Evolutionary conservation across 1,140 invertebrate genomes (phyloP), one percentile per base, ranked within the genome.

Genomic region (Lasioglossum albipes): DNA sequence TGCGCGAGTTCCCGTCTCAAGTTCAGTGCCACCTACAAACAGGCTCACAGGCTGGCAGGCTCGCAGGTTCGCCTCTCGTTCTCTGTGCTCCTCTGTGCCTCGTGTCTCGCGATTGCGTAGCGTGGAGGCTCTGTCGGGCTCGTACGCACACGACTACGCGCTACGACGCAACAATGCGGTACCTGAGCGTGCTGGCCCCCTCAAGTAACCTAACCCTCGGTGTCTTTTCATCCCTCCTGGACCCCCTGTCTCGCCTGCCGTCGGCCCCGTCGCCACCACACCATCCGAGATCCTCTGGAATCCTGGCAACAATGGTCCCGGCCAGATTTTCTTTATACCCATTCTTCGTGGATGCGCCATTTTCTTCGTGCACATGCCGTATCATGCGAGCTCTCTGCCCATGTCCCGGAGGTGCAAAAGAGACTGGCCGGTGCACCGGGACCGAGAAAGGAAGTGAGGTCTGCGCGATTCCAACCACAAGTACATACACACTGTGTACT

Each of bases 211-310:
- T 61, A 84, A 84, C 73, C 76, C 77, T 69, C 86, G 69, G 59
- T 77, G 74, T 45, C 76, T 84, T 36, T 87, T 87, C 79, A 87
- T 87, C 86, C 85, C 79, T 86, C 82, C 77, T 79, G 61, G 68
- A 81, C 71, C 79, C 61, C 74, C 81, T 81, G 73, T 67, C 77
- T 87, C 74, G 80, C 6, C 83, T 75, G 31, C 83, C 62, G 36
- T 54, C 75, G 45, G 10, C 9, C 10, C 9, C 45, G 45, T 12
- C 45, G 45, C 45, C 45, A 13, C 80, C 67, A 71, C 68, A 71
- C 80, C 70, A 69, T 68, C 54, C 76, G 73, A 75, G 78, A 81
- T 79, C 73, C 82, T 74, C 61, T 27, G 65, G 72, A 77, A 57
- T 77, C 71, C 75, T n/a, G 73, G 62, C 27, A 85, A 86, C 84